Evolutionary conservation across 2,797 vertebrate species (phyloP), one percentile per base, ranked within the genome.

Genomic region (Tiaroga cobitis): DNA sequence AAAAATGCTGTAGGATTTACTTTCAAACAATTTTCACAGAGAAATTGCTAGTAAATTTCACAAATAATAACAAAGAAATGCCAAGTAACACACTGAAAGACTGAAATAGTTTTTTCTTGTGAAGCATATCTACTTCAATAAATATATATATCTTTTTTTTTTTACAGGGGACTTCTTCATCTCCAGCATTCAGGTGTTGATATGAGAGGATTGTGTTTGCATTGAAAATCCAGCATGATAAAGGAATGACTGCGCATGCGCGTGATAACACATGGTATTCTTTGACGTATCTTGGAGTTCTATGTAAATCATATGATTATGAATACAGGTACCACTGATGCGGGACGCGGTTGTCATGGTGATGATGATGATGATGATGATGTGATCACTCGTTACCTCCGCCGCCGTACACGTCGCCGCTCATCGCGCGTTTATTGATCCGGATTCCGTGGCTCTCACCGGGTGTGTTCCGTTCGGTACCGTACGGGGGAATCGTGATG

Each of bases 351-450:
- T 63, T 83, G 72, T 75, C 70, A 49, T 65, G 26, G 43, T 34
- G 34, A 34, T 24, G 21, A 54, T 65, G 72, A 51, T 43, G 83
- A 24, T 43, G 41, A 11, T 43, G 56, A 56, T 56, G 54, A 51
- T 34, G 77, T 11, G 34, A 10, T 26, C 16, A 1, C 34, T 32
- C 13, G 85, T 89, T 87, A 90, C 90, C 90, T 88, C 90, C 90
- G 29, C n/a, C n/a, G 54, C 90, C 87, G 73, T 89, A 89, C 63
- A 90, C 90, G 24, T 86, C 90, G 72, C 88, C 90, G 79, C 90
- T 89, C 90, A 89, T 89, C 77, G 65, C 84, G 79, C 51, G 49
- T 46, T 39, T 11, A 75, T 32, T 26, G 24, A 19, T 46, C n/a
- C 5, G 56, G 34, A 19, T n/a, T 56, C 51, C 67, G 51, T 24